Conservation (phyloP, 2,113 vertebrate species). For the Spheniscus mendiculus region DNA sequence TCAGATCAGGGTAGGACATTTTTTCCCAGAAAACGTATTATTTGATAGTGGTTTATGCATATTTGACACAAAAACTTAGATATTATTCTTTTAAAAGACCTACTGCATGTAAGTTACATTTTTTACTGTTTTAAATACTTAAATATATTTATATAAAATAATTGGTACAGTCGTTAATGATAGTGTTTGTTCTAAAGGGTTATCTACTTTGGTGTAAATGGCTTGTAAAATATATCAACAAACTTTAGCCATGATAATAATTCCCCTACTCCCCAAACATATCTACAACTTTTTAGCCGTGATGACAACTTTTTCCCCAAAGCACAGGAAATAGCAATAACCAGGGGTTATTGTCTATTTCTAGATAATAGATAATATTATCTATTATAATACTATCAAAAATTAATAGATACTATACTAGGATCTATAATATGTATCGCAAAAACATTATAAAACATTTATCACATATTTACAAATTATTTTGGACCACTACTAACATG, state of each 20-base stretch:
- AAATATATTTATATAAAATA: background rate
- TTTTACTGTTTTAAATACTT: background rate
- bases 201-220: slow-evolving; percentile 18
- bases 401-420: slow-evolving; percentile 7
- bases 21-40: background rate
- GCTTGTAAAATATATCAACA: background rate
- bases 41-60: background rate
- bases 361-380: background rate
- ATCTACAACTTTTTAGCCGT: background rate
- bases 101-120: background rate
- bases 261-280: background rate
- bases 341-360: no score
- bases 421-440: slow-evolving; percentile 36
- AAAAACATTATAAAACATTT: slow-evolving; percentile 43
- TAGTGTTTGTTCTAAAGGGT: background rate
- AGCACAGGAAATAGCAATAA: slow-evolving; percentile 17
- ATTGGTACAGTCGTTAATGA: background rate
- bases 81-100: background rate
- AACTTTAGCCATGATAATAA: background rate
- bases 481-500: slow-evolving; percentile 18
- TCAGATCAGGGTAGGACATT: background rate
- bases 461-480: slow-evolving; percentile 58
- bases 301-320: slow-evolving; percentile 5
- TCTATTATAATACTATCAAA: background rate
- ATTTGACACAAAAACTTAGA: background rate